Evolutionary conservation across 2,888 invertebrate genomes (phyloP).

Genomic region (Agrochola litura): DNA sequence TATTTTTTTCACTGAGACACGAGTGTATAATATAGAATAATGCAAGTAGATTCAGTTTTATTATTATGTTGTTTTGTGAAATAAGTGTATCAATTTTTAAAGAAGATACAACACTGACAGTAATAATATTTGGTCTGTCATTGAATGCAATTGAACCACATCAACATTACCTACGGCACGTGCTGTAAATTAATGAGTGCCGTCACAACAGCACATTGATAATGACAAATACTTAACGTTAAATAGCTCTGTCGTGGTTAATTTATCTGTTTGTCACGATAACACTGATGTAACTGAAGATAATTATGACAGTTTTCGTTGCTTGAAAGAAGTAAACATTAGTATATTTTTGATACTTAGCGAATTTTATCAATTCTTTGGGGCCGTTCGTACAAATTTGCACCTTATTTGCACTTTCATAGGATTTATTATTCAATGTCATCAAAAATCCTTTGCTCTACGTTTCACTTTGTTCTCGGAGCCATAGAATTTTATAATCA

Average conservation of each 20-base stretch:
- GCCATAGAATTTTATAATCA: not conserved
- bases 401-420: not conserved
- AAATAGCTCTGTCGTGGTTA: not conserved
- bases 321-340: not conserved
- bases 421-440: not conserved
- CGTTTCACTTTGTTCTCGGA: not conserved
- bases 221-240: not conserved
- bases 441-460: not conserved
- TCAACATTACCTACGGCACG: not conserved
- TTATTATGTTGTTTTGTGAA: too few relatives aligned
- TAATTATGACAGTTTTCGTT: conserved; percentile 1
- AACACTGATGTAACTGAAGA: not conserved
- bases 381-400: not conserved
- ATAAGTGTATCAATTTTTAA: too few relatives aligned
- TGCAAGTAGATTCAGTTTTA: too few relatives aligned
- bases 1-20: too few relatives aligned
- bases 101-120: not conserved
- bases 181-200: conserved; percentile 15
- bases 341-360: not conserved
- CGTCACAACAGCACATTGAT: conserved; percentile 10
- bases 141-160: conserved; percentile 31
- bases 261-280: conserved; percentile 38
- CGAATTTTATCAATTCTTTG: not conserved
- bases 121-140: conserved; percentile 2
- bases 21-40: too few relatives aligned